Conservation (phyloP, 2,888 invertebrate species). For the Philaethria dido region DNA sequence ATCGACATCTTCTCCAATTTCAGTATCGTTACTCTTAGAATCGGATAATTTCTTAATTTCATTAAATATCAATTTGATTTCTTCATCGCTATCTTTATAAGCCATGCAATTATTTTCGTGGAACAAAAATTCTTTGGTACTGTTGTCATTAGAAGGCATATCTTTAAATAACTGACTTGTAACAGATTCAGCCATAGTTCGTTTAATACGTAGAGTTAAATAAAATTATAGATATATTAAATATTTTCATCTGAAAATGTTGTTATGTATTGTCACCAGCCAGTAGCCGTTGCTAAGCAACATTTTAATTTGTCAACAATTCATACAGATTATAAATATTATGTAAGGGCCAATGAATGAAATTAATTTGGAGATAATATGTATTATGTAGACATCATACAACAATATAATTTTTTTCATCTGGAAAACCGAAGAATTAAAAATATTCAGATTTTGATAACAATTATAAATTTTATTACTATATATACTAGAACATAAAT, state of each 20-base stretch:
- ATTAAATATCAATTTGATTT: constrained; percentile 87
- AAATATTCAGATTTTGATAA: too few relatives aligned
- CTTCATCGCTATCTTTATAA: constrained; percentile 80
- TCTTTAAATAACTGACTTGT: constrained; percentile 50
- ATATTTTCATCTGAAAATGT: constrained; percentile 26
- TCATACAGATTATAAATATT: neutral
- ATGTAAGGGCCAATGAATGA: too few relatives aligned
- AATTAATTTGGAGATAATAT: too few relatives aligned
- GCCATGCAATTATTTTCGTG: constrained; percentile 73
- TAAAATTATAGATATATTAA: neutral
- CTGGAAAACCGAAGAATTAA: too few relatives aligned
- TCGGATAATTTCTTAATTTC: constrained; percentile 86
- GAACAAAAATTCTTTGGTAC: constrained; percentile 73
- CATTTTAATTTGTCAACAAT: constrained; percentile 21
- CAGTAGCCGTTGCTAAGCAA: constrained; percentile 43
- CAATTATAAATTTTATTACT: too few relatives aligned
- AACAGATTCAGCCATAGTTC: constrained; percentile 56
- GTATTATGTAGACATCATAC: too few relatives aligned
- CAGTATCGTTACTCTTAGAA: constrained; percentile 55
- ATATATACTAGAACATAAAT: too few relatives aligned
- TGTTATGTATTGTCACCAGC: constrained; percentile 14
- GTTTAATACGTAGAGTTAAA: neutral
- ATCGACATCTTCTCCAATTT: constrained; percentile 64
- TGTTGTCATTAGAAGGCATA: constrained; percentile 67
- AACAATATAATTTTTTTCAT: too few relatives aligned